These are phyloP conservation scores for Phytoseiulus persimilis DNA, from an alignment of 2,888 invertebrate genomes.

Conservation along the genomic window DNA sequence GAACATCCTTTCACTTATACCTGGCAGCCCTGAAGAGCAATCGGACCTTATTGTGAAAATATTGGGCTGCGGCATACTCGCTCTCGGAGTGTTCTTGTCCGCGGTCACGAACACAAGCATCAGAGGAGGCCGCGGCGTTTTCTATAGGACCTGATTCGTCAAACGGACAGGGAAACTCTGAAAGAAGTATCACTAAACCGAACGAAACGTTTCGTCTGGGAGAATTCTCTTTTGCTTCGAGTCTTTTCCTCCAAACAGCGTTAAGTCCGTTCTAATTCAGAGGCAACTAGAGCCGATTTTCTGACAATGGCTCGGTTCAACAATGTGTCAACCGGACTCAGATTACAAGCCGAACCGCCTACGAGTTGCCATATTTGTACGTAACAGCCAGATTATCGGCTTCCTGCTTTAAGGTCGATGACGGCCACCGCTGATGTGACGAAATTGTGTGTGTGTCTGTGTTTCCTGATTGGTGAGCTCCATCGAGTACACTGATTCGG, in stretches of 20 bases:
- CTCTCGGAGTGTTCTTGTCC: neutral
- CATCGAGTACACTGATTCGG: neutral
- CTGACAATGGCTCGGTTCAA: neutral
- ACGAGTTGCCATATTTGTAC: neutral
- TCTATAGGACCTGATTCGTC: neutral
- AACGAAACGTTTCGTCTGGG: too few species aligned
- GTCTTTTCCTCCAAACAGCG: too few species aligned
- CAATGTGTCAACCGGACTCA: neutral
- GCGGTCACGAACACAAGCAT: slow-evolving; percentile 27
- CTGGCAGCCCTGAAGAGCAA: slow-evolving; percentile 22
- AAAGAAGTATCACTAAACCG: too few species aligned
- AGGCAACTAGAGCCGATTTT: neutral
- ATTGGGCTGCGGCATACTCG: neutral
- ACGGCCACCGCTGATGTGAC: neutral
- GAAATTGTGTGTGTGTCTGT: neutral
- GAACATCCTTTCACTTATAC: slow-evolving; percentile 11
- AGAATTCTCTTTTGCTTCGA: too few species aligned
- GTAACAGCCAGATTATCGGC: neutral
- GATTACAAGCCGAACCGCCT: neutral
- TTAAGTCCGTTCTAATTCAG: too few species aligned
- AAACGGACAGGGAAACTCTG: too few species aligned
- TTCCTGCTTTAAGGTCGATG: neutral
- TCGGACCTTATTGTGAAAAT: slow-evolving; percentile 27
- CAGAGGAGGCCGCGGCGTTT: slow-evolving; percentile 28
- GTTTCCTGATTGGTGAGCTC: neutral